Evolutionary conservation across 2,113 vertebrate species (phyloP).

Genomic region (Leptobrachium leishanense): DNA sequence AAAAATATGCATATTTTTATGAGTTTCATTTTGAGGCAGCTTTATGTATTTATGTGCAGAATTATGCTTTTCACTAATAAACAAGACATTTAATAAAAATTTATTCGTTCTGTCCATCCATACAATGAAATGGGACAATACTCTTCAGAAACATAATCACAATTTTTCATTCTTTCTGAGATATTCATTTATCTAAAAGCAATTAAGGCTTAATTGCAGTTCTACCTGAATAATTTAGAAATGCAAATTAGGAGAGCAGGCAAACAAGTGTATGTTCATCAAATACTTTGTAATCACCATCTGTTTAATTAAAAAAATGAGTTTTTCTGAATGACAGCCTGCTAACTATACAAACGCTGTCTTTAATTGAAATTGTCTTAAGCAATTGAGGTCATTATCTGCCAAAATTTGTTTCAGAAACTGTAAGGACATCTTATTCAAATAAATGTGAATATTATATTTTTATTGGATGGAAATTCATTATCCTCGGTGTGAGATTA

Average conservation of each 20-base stretch:
- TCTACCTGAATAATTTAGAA: constrained; percentile 73
- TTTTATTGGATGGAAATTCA: constrained; percentile 48
- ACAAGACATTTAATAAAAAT: no score
- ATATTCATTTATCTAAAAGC: constrained; percentile 71
- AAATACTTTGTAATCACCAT: constrained; percentile 74
- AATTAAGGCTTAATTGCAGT: constrained; percentile 71
- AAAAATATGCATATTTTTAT: no score
- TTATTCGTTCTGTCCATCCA: neutral
- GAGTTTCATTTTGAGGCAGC: no score
- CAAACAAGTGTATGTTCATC: constrained; percentile 69
- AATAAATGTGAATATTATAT: constrained; percentile 60
- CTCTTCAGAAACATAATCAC: constrained; percentile 54
- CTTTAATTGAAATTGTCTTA: constrained; percentile 67
- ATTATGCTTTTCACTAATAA: no score
- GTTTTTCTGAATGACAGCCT: constrained; percentile 69
- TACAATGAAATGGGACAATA: neutral
- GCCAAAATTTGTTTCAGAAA: constrained; percentile 61
- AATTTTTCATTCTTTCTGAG: constrained; percentile 68
- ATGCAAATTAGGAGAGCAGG: constrained; percentile 68
- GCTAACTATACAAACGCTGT: constrained; percentile 63
- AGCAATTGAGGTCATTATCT: constrained; percentile 63
- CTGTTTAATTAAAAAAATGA: constrained; percentile 74
- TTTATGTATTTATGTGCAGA: no score
- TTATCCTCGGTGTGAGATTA: constrained; percentile 1
- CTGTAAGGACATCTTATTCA: constrained; percentile 56